Evolutionary conservation across 2,113 vertebrate genomes (phyloP).

Genomic region (Nothoprocta perdicaria): DNA sequence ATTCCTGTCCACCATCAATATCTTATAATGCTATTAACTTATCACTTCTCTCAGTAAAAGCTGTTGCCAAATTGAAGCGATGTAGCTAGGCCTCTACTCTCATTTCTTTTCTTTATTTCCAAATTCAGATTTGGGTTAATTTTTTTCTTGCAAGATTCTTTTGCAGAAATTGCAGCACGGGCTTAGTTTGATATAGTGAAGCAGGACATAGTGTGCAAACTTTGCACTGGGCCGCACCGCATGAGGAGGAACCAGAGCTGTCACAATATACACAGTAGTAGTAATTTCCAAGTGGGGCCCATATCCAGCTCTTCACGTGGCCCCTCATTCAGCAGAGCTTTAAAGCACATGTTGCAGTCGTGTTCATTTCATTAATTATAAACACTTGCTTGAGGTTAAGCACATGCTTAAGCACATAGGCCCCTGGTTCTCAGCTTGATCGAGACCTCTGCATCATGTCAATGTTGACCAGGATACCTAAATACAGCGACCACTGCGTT

Average conservation of each 20-base stretch:
- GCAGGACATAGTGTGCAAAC: neutral
- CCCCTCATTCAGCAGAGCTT: neutral
- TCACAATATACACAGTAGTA: neutral
- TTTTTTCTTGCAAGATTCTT: neutral
- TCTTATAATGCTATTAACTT: neutral
- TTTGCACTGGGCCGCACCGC: neutral
- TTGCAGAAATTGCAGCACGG: neutral
- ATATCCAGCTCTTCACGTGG: neutral
- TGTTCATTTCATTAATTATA: neutral
- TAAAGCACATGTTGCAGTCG: neutral
- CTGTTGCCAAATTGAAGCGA: neutral
- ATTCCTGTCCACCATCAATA: neutral
- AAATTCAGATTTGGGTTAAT: neutral
- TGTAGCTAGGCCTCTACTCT: neutral
- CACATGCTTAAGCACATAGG: neutral
- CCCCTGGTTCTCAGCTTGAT: neutral
- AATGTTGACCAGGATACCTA: neutral
- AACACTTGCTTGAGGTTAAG: neutral
- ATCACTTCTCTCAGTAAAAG: neutral
- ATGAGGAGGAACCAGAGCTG: neutral
- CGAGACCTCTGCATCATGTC: neutral
- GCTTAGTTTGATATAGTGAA: neutral
- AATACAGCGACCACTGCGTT: neutral
- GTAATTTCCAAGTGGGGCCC: neutral
- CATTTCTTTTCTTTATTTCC: neutral